Evolutionary conservation across 2,113 vertebrate species (phyloP), one percentile per base, ranked within the genome.

Genomic region (Amazona guildingii): DNA sequence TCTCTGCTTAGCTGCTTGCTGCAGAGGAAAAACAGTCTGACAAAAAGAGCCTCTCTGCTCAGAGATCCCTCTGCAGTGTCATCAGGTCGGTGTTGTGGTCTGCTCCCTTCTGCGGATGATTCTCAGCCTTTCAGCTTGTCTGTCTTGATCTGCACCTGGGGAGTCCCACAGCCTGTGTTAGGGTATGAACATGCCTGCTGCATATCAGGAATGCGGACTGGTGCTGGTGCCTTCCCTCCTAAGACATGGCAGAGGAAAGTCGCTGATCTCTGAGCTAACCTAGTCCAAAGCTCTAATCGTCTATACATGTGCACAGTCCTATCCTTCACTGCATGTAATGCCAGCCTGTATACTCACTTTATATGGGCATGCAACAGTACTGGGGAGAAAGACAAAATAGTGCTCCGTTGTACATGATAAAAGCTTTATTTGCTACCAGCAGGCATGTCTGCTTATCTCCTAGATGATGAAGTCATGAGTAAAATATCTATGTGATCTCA

Each of bases 171-270:
- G 54, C 19, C 61, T 48, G 7, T 24, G 43, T 7, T 72, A 31
- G 33, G 6, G 29, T 41, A 33, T 0, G 1, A 44, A 17, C 35
- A 35, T 2, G 18, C 7, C 15, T 0, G 0, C 27, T 35, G 7
- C 7, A 10, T 4, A 24, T 3, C 51, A 68, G 55, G 46, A 70
- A 51, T 4, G 2, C 16, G 51, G 17, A 19, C 9, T 25, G 41
- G 12, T 55, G 19, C 10, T 55, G 39, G 33, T 46, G 23, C 57
- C 37, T 77, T 85, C n/a, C n/a, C 13, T 74, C 41, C 54, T 59
- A n/a, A 83, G 76, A 52, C 17, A 23, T 2, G 13, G 23, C 27
- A 86, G 69, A 59, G 5, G 33, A 86, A 67, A 84, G 15, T 2
- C 6, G 1, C 11, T 51, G 17, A 63, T 20, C 20, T 10, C 29